Conservation (phyloP, 2,888 invertebrate species). For the Cylloceria caligata region DNA sequence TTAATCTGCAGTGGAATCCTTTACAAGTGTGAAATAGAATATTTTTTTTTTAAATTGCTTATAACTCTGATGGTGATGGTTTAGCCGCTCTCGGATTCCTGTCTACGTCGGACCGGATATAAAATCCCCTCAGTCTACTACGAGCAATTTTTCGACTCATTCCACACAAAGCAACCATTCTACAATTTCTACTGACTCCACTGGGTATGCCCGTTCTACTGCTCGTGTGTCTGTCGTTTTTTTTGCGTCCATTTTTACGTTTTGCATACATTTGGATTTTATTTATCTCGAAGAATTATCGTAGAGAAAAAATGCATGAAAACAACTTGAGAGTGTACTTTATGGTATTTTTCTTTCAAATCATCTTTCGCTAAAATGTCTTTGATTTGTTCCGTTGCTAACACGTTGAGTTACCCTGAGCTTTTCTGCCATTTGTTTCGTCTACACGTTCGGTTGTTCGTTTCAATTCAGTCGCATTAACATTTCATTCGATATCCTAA, state of each 20-base stretch:
- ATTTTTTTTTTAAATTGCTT: slow-evolving; percentile 39
- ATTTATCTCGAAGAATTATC: slow-evolving; percentile 1
- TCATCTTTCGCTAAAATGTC: slow-evolving; percentile 11
- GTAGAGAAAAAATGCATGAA: slow-evolving; percentile 15
- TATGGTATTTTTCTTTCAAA: slow-evolving; percentile 25
- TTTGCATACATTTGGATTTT: slow-evolving; percentile 23
- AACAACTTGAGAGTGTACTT: slow-evolving; percentile 3
- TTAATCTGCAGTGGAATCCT: slow-evolving; percentile 6
- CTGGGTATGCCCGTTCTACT: slow-evolving; percentile 80
- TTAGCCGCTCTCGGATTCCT: slow-evolving; percentile 90
- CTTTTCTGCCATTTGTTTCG: slow-evolving; percentile 41
- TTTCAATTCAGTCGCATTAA: slow-evolving; percentile 10
- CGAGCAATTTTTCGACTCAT: slow-evolving; percentile 84
- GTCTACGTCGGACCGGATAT: slow-evolving; percentile 89
- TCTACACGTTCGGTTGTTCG: neutral
- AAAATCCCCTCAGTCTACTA: slow-evolving; percentile 86
- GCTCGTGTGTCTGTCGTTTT: slow-evolving; percentile 68
- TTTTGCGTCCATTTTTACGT: slow-evolving; percentile 55
- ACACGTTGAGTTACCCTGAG: slow-evolving; percentile 33
- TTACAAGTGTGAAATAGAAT: slow-evolving; percentile 21
- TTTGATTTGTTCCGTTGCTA: slow-evolving; percentile 5
- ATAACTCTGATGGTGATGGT: slow-evolving; percentile 85
- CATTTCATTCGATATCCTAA: slow-evolving; percentile 26
- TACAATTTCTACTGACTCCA: slow-evolving; percentile 83
- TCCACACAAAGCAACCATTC: slow-evolving; percentile 84